A percentile compares a stretch with the other conserved stretches of the same genome.
Evolutionary conservation across 2,888 invertebrate genomes (phyloP).

Genomic region (Geophilus truncorum): DNA sequence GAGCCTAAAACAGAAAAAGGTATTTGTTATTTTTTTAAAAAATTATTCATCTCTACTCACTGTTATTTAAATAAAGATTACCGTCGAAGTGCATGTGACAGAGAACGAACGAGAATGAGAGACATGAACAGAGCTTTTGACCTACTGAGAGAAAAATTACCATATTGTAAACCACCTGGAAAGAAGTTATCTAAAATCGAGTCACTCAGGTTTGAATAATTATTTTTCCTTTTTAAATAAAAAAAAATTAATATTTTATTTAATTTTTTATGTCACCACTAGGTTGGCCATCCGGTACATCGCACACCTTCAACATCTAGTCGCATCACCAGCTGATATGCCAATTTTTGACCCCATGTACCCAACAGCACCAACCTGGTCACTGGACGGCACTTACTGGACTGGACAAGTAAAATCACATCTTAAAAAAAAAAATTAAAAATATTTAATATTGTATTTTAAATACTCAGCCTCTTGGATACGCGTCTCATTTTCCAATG

Average conservation of each 20-base stretch:
- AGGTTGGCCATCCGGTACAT: constrained; percentile 73
- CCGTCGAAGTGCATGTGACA: constrained; percentile 75
- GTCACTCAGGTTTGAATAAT: constrained; percentile 62
- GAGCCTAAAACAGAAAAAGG: not conserved
- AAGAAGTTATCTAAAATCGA: constrained; percentile 83
- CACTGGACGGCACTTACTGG: constrained; percentile 31
- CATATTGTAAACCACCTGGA: constrained; percentile 70
- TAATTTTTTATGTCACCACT: too few species aligned
- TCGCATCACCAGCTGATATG: constrained; percentile 42
- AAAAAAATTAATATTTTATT: not conserved
- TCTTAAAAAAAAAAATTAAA: not conserved
- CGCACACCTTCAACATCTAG: constrained; percentile 62
- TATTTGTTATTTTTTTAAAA: not conserved
- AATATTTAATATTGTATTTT: not conserved
- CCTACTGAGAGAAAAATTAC: constrained; percentile 65
- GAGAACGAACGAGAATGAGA: constrained; percentile 75
- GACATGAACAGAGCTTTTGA: constrained; percentile 83
- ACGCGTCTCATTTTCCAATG: not conserved
- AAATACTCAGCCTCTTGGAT: not conserved
- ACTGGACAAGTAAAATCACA: constrained; percentile 1
- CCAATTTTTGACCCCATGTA: constrained; percentile 32
- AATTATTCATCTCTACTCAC: not conserved
- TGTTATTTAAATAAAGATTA: constrained; percentile 57
- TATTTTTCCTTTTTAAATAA: too few species aligned
- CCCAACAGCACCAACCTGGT: constrained; percentile 29